Percentiles rank a stretch among this genome's conserved stretches.
phyloP scores from a whole-genome alignment of 2,888 invertebrate species.

The Cryptus armator region DNA sequence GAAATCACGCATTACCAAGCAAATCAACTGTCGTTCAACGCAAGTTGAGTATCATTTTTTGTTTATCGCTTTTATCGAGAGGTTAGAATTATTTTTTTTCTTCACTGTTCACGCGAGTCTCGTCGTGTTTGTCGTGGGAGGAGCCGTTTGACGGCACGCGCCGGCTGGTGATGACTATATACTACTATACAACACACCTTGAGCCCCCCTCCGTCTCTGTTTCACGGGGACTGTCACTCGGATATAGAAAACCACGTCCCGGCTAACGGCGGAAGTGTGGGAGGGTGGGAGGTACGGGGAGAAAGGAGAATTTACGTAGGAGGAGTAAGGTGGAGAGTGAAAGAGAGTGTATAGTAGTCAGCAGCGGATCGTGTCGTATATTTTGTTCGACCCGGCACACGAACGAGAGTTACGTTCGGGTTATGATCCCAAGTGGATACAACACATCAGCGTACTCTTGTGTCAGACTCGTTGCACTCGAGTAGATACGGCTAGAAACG shows the following conservation, averaged over 20 bases:
- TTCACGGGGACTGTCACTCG: conserved; percentile 4
- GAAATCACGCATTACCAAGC: neutral
- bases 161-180: conserved; percentile 56
- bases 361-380: neutral
- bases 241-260: conserved; percentile 23
- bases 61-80: conserved; percentile 27
- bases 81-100: neutral
- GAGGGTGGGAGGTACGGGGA: neutral
- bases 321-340: neutral
- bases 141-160: conserved; percentile 63
- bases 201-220: neutral
- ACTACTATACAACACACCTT: conserved; percentile 50
- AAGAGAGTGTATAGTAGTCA: neutral
- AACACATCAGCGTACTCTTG: conserved; percentile 7
- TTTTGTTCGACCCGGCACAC: conserved; percentile 28
- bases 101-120: conserved; percentile 36
- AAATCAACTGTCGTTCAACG: conserved; percentile 4
- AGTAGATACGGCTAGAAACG: neutral
- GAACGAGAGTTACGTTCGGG: neutral
- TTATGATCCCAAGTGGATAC: neutral
- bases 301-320: conserved; percentile 3
- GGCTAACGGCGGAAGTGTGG: conserved; percentile 6
- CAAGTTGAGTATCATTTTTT: conserved; percentile 5
- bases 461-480: conserved; percentile 12
- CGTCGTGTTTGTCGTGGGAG: conserved; percentile 58